A percentile compares a stretch with the other conserved stretches of the same genome.
These are phyloP conservation scores for Dromius quadrimaculatus DNA, from an alignment of 2,888 invertebrate genomes.

Conservation along the genomic window DNA sequence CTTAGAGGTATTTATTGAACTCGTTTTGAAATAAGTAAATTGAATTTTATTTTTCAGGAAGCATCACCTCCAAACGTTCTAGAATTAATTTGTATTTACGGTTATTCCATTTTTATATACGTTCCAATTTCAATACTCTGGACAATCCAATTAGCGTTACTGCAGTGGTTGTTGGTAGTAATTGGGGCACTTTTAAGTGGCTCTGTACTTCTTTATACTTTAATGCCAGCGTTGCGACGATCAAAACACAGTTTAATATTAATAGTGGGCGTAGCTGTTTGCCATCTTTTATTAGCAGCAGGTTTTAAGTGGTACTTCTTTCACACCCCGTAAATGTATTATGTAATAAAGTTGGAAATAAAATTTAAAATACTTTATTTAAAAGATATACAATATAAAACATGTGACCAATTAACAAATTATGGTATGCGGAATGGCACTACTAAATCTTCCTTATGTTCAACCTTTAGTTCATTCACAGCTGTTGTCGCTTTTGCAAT, in stretches of 20 bases:
- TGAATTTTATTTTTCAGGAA: slow-evolving; percentile 64
- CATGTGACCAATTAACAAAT: slow-evolving; percentile 45
- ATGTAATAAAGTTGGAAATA: slow-evolving; percentile 18
- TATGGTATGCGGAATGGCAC: slow-evolving; percentile 88
- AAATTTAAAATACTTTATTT: slow-evolving; percentile 50
- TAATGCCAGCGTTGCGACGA: slow-evolving; percentile 80
- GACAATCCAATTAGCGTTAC: slow-evolving; percentile 83
- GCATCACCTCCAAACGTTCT: slow-evolving; percentile 76
- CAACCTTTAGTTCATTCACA: slow-evolving; percentile 83
- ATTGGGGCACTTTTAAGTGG: slow-evolving; percentile 88
- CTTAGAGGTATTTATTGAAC: slow-evolving; percentile 64
- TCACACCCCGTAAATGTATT: slow-evolving; percentile 68
- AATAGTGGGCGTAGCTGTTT: slow-evolving; percentile 76
- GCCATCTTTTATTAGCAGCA: slow-evolving; percentile 85
- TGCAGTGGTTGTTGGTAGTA: slow-evolving; percentile 90
- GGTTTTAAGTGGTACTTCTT: slow-evolving; percentile 91
- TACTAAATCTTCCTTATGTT: slow-evolving; percentile 90
- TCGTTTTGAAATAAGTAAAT: not conserved
- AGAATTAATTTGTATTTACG: slow-evolving; percentile 93
- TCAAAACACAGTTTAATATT: slow-evolving; percentile 76
- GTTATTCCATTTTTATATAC: slow-evolving; percentile 94
- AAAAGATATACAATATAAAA: slow-evolving; percentile 52
- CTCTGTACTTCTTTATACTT: slow-evolving; percentile 83
- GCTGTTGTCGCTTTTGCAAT: slow-evolving; percentile 79
- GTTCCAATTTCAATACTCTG: slow-evolving; percentile 93